Evolutionary conservation across 2,888 invertebrate genomes (phyloP).

Genomic region (Melitaea athalia): DNA sequence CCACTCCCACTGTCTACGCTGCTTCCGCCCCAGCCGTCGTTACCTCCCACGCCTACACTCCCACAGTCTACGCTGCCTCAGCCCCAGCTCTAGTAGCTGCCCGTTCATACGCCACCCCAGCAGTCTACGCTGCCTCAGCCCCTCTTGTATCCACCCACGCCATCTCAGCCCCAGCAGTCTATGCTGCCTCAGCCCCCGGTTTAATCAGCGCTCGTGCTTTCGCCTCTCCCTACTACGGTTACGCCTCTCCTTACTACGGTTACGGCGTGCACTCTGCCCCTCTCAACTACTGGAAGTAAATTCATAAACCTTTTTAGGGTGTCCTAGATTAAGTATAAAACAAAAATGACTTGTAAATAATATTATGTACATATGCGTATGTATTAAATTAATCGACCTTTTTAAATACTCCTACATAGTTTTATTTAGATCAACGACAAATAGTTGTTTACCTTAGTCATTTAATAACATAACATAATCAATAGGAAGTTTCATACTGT

Average conservation of each 20-base stretch:
- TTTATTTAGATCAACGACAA: slow-evolving; percentile 15
- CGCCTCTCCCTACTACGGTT: slow-evolving; percentile 24
- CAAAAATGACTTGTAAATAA: slow-evolving; percentile 38
- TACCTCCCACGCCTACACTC: slow-evolving; percentile 44
- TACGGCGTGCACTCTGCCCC: slow-evolving; percentile 30
- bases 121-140: slow-evolving; percentile 41
- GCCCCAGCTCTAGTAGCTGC: slow-evolving; percentile 32
- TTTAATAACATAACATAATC: neutral
- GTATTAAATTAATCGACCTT: slow-evolving; percentile 35
- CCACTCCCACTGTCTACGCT: slow-evolving; percentile 42
- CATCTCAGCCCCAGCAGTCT: slow-evolving; percentile 35
- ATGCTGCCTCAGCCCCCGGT: slow-evolving; percentile 40
- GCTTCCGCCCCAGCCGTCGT: slow-evolving; percentile 35
- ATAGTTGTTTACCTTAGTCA: slow-evolving; percentile 25
- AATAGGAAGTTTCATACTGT: slow-evolving; percentile 9
- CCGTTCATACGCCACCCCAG: slow-evolving; percentile 31
- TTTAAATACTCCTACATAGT: slow-evolving; percentile 20
- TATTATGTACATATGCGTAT: slow-evolving; percentile 36
- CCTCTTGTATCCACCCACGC: slow-evolving; percentile 32
- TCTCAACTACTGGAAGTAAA: slow-evolving; percentile 36
- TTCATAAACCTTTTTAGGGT: slow-evolving; percentile 13
- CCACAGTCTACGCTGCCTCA: slow-evolving; percentile 25
- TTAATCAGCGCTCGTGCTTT: slow-evolving; percentile 27
- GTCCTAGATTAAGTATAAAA: slow-evolving; percentile 21
- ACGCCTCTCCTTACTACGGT: slow-evolving; percentile 29